phyloP scores from a whole-genome alignment of 1,140 invertebrate species.

The Camponotus floridanus region DNA sequence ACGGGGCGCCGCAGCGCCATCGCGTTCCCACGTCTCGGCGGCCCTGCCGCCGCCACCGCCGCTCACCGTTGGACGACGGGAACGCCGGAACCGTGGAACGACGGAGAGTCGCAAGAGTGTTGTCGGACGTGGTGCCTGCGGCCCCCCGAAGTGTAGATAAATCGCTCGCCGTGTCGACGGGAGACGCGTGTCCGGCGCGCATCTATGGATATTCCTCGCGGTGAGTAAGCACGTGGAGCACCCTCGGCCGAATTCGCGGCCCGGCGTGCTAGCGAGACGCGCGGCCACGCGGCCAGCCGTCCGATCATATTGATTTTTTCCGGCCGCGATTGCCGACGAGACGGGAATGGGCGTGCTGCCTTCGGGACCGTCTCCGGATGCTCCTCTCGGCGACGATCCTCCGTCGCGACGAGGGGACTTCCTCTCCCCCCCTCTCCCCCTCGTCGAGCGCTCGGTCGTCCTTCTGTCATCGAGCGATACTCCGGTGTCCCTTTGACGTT shows the following conservation, averaged over 20 bases:
- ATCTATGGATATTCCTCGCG: conserved; percentile 77
- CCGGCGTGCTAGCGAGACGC: background rate
- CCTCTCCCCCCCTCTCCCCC: too few species aligned
- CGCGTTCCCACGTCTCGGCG: background rate
- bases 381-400: background rate
- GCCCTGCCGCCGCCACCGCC: conserved; percentile 25
- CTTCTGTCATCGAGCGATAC: too few species aligned
- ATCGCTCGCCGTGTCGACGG: conserved; percentile 72
- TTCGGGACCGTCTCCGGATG: background rate
- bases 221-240: conserved; percentile 65
- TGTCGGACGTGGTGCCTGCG: conserved; percentile 74
- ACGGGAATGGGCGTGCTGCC: conserved; percentile 75
- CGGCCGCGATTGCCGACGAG: conserved; percentile 55
- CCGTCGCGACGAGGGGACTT: background rate
- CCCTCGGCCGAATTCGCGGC: background rate
- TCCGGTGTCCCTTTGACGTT: background rate
- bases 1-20: background rate
- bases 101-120: conserved; percentile 78
- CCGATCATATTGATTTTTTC: conserved; percentile 70
- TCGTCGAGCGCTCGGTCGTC: background rate
- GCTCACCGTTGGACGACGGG: conserved; percentile 63
- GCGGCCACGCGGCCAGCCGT: conserved; percentile 49
- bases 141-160: conserved; percentile 74
- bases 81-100: conserved; percentile 77
- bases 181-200: conserved; percentile 55